Conservation (phyloP, 2,888 invertebrate genomes). For the Lasioglossum zephyrum region DNA sequence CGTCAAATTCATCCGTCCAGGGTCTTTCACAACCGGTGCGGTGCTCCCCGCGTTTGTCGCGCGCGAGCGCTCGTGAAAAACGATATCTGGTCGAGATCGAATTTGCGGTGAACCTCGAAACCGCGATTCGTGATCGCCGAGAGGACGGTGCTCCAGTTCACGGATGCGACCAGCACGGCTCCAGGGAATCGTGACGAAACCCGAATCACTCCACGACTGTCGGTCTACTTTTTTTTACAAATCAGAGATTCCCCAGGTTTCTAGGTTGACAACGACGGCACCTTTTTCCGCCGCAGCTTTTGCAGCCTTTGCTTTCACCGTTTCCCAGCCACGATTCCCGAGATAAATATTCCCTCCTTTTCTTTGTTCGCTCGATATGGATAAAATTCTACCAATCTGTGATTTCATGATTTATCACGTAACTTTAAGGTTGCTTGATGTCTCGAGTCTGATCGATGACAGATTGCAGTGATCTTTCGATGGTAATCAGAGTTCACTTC, state of each 20-base stretch:
- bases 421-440: no score
- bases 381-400: background rate
- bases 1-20: conserved; percentile 34
- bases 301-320: background rate
- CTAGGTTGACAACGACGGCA: background rate
- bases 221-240: conserved; percentile 4
- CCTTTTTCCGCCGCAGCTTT: background rate
- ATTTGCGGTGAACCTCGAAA: conserved; percentile 64
- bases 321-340: background rate
- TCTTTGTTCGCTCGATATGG: background rate
- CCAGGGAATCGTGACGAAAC: conserved; percentile 5
- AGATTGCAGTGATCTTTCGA: no score
- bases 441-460: no score
- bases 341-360: background rate
- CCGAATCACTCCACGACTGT: conserved; percentile 5
- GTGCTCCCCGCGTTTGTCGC: conserved; percentile 18
- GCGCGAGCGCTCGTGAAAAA: conserved; percentile 52
- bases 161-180: conserved; percentile 18
- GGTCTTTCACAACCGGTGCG: conserved; percentile 43
- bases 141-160: conserved; percentile 52
- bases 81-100: conserved; percentile 59
- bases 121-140: conserved; percentile 56
- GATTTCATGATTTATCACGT: background rate
- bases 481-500: no score
- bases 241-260: background rate